Base-by-base conservation (phyloP, 2,797 vertebrate species). In the Scomberomorus guttatus region DNA sequence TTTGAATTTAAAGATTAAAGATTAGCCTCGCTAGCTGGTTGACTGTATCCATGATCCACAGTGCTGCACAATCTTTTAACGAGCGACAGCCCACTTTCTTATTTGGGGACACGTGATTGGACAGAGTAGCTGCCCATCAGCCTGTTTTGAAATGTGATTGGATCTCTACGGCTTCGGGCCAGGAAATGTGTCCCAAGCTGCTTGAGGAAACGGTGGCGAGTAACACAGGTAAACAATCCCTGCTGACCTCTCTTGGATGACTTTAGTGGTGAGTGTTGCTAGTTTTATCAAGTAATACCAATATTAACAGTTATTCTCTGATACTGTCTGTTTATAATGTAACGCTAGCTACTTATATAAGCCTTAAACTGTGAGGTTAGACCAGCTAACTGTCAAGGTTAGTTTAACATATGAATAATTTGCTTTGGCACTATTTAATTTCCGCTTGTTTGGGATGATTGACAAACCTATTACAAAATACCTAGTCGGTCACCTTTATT, bases 21-120 rank as follows among this genome's bases (percentile, higher is more conserved):
- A 65, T 73, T 81, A 82, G 61, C 80, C 50, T 78, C 3, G n/a
- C 66, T 69, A 73, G 90, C 89, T 91, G 74, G 63, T 63, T 14
- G 13, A 14, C 39, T 24, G 50, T 54, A 3, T 51, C 81, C 85
- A 88, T 81, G 71, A 75, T 88, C 55, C 60, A 64, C 10, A 32
- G 25, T n/a, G 6, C 25, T 18, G 32, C 60, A 62, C 24, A n/a
- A 3, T 20, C 37, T 77, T 50, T 29, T 7, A 57, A 32, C 8
- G 3, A 75, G 18, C 8, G 12, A 15, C 46, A 6, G 7, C 13
- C 62, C 56, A 64, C 52, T 80, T 91, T 74, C 89, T 72, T 80
- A 42, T 84, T 93, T 68, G 1, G 15, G 6, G 17, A n/a, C 13
- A 71, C n/a, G 0, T 85, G 52, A 94, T 93, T 94, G 87, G 91